A percentile compares a stretch with the other conserved stretches of the same genome.
phyloP scores from a whole-genome alignment of 2,797 vertebrate genomes.

The Setipinna tenuifilis region DNA sequence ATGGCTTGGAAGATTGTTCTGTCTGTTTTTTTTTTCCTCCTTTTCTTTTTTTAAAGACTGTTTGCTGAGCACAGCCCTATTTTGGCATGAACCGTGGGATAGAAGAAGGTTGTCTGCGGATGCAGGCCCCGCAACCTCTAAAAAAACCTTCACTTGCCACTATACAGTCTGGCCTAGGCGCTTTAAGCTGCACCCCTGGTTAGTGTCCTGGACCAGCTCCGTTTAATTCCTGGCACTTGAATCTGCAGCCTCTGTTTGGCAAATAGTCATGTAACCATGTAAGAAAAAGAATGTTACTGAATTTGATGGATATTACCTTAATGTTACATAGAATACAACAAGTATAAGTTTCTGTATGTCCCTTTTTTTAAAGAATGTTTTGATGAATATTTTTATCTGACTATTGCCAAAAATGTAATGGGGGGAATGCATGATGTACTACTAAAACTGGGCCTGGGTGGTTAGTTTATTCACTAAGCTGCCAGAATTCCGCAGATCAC shows the following conservation, averaged over 20 bases:
- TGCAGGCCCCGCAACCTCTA: not conserved
- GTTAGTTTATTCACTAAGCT: not conserved
- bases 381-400: not conserved
- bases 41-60: not conserved
- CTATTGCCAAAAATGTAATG: not conserved
- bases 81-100: not conserved
- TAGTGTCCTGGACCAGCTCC: not conserved
- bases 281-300: not conserved
- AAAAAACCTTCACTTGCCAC: not conserved
- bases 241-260: not conserved
- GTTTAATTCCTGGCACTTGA: not conserved
- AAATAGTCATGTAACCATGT: not conserved
- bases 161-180: not conserved
- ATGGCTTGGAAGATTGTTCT: not conserved
- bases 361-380: not conserved
- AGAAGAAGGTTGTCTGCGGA: not conserved
- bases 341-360: not conserved
- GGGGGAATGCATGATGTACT: not conserved
- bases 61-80: not conserved
- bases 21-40: not conserved
- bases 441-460: not conserved
- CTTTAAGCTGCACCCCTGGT: not conserved
- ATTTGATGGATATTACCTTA: not conserved
- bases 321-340: not conserved
- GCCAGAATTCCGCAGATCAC: not conserved